A percentile compares a stretch with the other conserved stretches of the same genome.
These are phyloP conservation scores for Drosophila pachea DNA, from an alignment of 1,140 invertebrate genomes.

Conservation along the genomic window DNA sequence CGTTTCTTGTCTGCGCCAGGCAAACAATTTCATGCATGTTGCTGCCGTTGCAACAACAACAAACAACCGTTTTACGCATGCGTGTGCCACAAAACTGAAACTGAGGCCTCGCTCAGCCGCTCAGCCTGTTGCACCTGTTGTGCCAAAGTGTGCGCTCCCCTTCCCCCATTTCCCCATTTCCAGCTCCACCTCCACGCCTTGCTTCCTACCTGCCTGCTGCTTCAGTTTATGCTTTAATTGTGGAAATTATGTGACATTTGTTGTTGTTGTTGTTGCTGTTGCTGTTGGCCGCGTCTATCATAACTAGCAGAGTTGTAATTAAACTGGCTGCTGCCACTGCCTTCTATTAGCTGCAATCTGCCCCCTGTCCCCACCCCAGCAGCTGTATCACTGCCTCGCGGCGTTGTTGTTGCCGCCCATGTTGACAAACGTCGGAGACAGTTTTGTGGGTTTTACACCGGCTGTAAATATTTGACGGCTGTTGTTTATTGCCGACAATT, in stretches of 20 bases:
- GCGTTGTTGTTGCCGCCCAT: conserved; percentile 61
- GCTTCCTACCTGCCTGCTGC: conserved; percentile 27
- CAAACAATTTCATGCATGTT: conserved; percentile 65
- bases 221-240: conserved; percentile 76
- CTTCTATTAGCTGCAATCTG: background rate
- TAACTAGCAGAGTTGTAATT: conserved; percentile 74
- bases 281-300: conserved; percentile 57
- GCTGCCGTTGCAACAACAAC: conserved; percentile 52
- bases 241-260: conserved; percentile 74
- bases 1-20: conserved; percentile 37
- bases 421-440: conserved; percentile 45
- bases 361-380: background rate
- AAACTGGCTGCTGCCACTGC: conserved; percentile 52
- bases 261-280: conserved; percentile 31
- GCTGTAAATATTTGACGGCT: conserved; percentile 65
- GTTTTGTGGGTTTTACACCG: conserved; percentile 65
- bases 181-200: background rate
- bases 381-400: conserved; percentile 15
- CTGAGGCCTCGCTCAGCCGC: conserved; percentile 1
- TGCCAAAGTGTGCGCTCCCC: conserved; percentile 32
- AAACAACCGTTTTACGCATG: conserved; percentile 74
- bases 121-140: conserved; percentile 60
- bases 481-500: conserved; percentile 65
- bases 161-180: background rate
- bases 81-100: conserved; percentile 52